Conservation (phyloP, 2,797 vertebrate genomes). For the Manis pentadactyla region DNA sequence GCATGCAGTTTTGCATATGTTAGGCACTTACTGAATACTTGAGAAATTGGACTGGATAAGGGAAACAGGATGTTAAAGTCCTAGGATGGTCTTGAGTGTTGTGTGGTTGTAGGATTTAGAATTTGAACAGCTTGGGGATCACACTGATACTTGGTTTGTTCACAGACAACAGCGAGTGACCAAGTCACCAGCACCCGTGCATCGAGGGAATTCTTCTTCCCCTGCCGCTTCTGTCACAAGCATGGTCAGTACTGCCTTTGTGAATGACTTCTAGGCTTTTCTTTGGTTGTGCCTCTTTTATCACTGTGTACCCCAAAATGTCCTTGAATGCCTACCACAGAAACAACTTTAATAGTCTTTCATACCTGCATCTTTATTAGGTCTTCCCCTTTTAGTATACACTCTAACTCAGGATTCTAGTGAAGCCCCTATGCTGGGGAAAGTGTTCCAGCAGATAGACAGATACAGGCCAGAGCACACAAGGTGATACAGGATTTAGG, state of each 20-base stretch:
- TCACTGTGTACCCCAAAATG: not conserved
- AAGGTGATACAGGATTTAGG: not conserved
- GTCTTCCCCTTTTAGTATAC: not conserved
- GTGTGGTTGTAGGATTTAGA: slow-evolving; percentile 20
- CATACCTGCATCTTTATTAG: not conserved
- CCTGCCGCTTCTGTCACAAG: slow-evolving; percentile 94
- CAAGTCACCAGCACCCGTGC: slow-evolving; percentile 93
- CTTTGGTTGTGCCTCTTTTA: not conserved
- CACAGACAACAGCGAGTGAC: slow-evolving; percentile 91
- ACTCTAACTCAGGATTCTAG: not conserved
- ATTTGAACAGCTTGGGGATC: not conserved
- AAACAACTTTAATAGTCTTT: not conserved
- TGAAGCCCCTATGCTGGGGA: not conserved
- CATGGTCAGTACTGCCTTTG: slow-evolving; percentile 91
- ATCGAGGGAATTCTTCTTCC: slow-evolving; percentile 92
- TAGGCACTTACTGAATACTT: not conserved
- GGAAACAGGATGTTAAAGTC: not conserved
- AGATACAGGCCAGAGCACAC: not conserved
- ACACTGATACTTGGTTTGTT: slow-evolving; percentile 62
- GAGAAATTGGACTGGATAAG: slow-evolving; percentile 16
- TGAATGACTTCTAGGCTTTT: not conserved
- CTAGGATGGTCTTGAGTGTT: not conserved
- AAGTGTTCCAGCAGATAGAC: not conserved
- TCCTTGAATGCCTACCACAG: slow-evolving; percentile 5
- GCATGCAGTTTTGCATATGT: not conserved